Evolutionary conservation across 2,113 vertebrate genomes (phyloP).

Genomic region (Lepisosteus oculatus): DNA sequence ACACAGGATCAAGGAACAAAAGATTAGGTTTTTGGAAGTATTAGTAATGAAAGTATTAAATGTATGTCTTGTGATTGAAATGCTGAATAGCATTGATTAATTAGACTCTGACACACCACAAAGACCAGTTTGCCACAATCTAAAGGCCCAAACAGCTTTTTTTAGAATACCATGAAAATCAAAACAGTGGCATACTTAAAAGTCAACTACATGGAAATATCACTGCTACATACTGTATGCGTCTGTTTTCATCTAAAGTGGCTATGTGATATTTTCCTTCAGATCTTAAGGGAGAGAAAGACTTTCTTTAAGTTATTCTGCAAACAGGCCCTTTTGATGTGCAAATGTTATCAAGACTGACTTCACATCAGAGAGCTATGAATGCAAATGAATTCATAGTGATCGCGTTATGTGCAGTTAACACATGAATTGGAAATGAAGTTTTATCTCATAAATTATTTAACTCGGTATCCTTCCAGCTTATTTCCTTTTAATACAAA

Average conservation of each 20-base stretch:
- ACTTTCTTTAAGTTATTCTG: neutral
- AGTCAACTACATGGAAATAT: neutral
- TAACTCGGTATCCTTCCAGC: neutral
- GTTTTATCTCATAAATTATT: neutral
- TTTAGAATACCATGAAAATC: neutral
- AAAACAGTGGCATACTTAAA: constrained; percentile 1
- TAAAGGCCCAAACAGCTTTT: too few relatives aligned
- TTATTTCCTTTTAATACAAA: too few relatives aligned
- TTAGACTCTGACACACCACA: too few relatives aligned
- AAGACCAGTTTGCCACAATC: too few relatives aligned
- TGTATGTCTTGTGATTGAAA: too few relatives aligned
- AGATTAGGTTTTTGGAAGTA: too few relatives aligned
- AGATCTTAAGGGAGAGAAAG: neutral
- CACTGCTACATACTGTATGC: neutral
- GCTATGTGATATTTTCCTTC: neutral
- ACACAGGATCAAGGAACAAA: too few relatives aligned
- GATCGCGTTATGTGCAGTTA: too few relatives aligned
- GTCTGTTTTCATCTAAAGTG: neutral
- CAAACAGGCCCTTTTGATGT: neutral
- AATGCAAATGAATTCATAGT: neutral
- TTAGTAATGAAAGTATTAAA: too few relatives aligned
- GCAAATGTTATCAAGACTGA: neutral
- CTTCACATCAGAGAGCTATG: neutral
- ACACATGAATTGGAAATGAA: too few relatives aligned
- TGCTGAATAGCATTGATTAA: too few relatives aligned